These are phyloP conservation scores for Malthinus seriepunctatus DNA, from an alignment of 2,888 invertebrate species.

Conservation along the genomic window DNA sequence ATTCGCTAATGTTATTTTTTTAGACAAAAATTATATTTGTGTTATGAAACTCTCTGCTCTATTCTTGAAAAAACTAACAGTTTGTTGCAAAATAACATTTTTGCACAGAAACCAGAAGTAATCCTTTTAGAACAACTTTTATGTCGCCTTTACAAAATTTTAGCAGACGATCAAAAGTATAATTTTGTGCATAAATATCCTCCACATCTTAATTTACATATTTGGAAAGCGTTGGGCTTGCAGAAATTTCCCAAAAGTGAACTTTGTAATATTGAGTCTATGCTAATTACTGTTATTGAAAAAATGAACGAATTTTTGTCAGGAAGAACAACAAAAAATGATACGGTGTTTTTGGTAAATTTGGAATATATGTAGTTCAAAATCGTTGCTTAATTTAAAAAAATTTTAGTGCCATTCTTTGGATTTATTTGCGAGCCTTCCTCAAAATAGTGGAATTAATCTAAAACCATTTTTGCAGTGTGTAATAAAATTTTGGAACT, in stretches of 20 bases:
- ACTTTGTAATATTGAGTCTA: slow-evolving; percentile 21
- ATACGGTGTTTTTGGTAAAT: slow-evolving; percentile 30
- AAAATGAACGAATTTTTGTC: slow-evolving; percentile 17
- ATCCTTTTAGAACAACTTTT: slow-evolving; percentile 35
- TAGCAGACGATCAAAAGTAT: slow-evolving; percentile 27
- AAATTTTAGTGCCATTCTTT: slow-evolving; percentile 28
- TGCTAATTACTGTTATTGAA: slow-evolving; percentile 21
- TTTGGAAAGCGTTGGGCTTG: slow-evolving; percentile 32
- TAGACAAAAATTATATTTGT: not conserved
- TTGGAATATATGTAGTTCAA: no score
- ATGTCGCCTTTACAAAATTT: slow-evolving; percentile 32
- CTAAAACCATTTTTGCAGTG: slow-evolving; percentile 10
- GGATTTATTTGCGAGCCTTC: slow-evolving; percentile 24
- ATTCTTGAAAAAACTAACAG: slow-evolving; percentile 15
- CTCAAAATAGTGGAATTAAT: slow-evolving; percentile 20
- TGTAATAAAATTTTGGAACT: slow-evolving; percentile 30
- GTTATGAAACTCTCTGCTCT: slow-evolving; percentile 13
- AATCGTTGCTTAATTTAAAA: no score
- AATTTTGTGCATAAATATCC: slow-evolving; percentile 26
- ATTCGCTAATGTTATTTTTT: not conserved
- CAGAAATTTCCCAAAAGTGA: slow-evolving; percentile 23
- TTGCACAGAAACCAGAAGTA: slow-evolving; percentile 34
- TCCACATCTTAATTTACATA: slow-evolving; percentile 14
- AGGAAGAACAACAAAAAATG: slow-evolving; percentile 19
- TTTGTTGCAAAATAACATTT: slow-evolving; percentile 28